These are phyloP conservation scores for Philonicus albiceps DNA, from an alignment of 2,888 invertebrate species.

Conservation along the genomic window DNA sequence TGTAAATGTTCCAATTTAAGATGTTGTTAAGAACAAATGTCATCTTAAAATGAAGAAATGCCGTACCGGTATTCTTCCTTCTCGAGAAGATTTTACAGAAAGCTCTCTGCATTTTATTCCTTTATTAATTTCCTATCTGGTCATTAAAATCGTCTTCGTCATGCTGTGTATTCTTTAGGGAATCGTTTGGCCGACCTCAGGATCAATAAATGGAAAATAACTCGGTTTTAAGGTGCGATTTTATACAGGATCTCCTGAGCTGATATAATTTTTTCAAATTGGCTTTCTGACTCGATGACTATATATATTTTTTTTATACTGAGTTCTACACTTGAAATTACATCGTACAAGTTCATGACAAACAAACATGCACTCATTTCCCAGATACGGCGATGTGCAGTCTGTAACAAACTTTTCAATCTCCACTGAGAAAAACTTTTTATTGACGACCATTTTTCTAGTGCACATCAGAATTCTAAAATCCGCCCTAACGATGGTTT, in stretches of 20 bases:
- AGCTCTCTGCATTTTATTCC: not conserved
- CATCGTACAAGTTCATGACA: not conserved
- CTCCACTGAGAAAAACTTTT: not conserved
- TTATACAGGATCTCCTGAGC: not conserved
- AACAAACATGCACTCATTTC: not conserved
- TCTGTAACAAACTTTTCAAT: not conserved
- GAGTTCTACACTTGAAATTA: not conserved
- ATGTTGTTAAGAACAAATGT: not conserved
- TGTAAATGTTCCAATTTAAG: conserved; percentile 8
- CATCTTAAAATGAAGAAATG: not conserved
- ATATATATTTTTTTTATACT: not conserved
- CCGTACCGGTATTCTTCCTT: not conserved
- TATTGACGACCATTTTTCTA: not conserved
- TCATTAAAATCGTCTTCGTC: not conserved
- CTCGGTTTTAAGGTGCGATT: not conserved
- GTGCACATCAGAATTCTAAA: not conserved
- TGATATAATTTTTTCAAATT: not conserved
- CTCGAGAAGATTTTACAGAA: not conserved
- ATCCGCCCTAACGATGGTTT: not conserved
- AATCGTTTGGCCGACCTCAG: not conserved
- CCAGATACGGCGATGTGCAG: not conserved
- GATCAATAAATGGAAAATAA: not conserved
- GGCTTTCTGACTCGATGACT: not conserved
- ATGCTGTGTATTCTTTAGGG: not conserved
- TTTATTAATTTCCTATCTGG: not conserved